Conservation (phyloP, 2,113 vertebrate species). For the Cyprinodon tularosa region DNA sequence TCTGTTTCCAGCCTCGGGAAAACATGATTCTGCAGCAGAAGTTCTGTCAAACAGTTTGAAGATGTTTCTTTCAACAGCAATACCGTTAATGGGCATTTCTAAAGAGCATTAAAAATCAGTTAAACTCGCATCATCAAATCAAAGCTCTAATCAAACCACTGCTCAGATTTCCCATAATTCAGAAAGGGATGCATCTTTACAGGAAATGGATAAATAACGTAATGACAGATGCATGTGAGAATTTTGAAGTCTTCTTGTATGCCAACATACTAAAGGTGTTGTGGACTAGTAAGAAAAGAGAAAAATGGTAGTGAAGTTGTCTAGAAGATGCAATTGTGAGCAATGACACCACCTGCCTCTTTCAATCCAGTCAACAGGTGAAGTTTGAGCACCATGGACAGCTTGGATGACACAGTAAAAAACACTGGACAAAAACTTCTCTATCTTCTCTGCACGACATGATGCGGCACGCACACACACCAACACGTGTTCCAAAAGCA, state of each 20-base stretch:
- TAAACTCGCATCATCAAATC: neutral
- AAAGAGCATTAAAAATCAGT: neutral
- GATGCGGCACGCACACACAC: conserved; percentile 8
- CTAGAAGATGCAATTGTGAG: neutral
- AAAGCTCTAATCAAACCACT: too few species aligned
- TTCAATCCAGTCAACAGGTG: conserved; percentile 57
- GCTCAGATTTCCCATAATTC: neutral
- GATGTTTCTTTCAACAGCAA: too few species aligned
- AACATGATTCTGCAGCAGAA: neutral
- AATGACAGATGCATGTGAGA: neutral
- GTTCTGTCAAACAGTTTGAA: neutral
- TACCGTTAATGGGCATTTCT: too few species aligned
- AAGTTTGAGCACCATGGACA: conserved; percentile 63
- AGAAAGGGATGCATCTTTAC: neutral
- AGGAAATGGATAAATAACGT: neutral
- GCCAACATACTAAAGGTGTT: neutral
- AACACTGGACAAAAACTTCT: conserved; percentile 31
- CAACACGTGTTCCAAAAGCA: conserved; percentile 2
- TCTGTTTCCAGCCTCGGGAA: neutral
- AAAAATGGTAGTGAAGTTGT: neutral
- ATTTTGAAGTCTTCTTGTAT: too few species aligned
- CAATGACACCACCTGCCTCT: conserved; percentile 70
- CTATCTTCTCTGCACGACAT: conserved; percentile 11
- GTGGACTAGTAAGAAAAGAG: neutral
- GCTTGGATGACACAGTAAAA: conserved; percentile 61